Conservation (phyloP, 2,113 vertebrate genomes). For the Setophaga kirtlandii region DNA sequence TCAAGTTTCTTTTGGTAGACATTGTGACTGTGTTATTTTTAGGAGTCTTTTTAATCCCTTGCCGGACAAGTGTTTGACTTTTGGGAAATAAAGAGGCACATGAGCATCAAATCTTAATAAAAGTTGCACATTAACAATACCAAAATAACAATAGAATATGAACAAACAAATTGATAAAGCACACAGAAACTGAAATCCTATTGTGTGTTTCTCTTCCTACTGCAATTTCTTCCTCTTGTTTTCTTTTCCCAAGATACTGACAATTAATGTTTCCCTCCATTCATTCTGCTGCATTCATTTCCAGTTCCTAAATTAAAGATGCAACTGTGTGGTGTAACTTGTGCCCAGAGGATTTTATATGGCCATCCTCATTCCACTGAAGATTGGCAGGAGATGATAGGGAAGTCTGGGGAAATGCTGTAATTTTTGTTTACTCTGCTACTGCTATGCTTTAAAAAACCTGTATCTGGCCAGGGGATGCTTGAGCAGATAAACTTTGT, state of each 20-base stretch:
- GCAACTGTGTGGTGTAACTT: neutral
- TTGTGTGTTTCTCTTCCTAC: neutral
- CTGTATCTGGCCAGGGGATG: neutral
- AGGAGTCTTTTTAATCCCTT: neutral
- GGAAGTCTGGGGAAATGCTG: neutral
- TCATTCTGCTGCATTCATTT: neutral
- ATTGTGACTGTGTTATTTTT: neutral
- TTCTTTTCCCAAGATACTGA: neutral
- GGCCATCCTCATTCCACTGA: neutral
- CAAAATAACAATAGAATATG: neutral
- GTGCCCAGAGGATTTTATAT: neutral
- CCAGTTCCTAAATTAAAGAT: neutral
- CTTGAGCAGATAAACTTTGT: neutral
- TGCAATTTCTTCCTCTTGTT: neutral
- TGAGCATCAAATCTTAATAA: neutral
- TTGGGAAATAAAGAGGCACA: neutral
- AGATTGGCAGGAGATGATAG: neutral
- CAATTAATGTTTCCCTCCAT: neutral
- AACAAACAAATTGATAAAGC: neutral
- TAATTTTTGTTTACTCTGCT: neutral
- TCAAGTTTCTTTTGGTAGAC: neutral
- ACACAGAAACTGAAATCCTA: neutral
- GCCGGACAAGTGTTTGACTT: neutral
- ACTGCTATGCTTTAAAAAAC: neutral
- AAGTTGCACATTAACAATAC: neutral